Evolutionary conservation across 30 jellyfish, hydroid and myxozoan genomes (phyloP), one percentile per base, ranked within the genome.

Genomic region (Sanderia malayensis): DNA sequence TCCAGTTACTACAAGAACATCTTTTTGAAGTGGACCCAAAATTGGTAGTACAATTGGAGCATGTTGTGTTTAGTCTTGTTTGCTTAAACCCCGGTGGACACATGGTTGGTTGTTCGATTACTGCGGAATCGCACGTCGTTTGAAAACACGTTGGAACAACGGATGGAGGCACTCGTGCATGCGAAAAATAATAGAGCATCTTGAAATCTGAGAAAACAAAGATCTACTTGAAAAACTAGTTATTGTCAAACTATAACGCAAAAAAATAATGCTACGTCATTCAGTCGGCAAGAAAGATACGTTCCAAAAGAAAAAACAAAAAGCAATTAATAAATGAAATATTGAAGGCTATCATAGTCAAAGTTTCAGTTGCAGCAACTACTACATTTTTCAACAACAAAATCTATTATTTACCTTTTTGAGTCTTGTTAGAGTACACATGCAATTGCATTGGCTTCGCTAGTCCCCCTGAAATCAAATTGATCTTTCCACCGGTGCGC

Each of bases 51-150:
- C 94, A 80, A 2, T 87, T 73, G 19, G 89, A 76, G 66, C 96
- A 87, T 1, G 71, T 46, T 13, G 28, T 47, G 9, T 72, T 73
- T 44, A 66, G 66, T n/a, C 71, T 31, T 20, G 91, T 71, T 57
- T 87, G 89, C 20, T 64, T 81, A 46, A 71, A 87, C 1, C 96
- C 96, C 24, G 62, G 47, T 26, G 96, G 96, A 69, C 94, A 87
- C n/a, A 18, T 60, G 4, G 76, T 83, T 3, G 96, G 96, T n/a
- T 81, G 86, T 49, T 25, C 28, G 2, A 58, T 4, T 21, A 64
- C 70, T 18, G 21, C 44, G 7, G 70, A 74, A 21, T 71, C 52
- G 44, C 89, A 78, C 19, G 72, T 30, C 30, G 45, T 52, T 1
- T 31, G 41, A 46, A 78, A 78, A 71, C 89, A 78, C 1, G 82